Percentiles rank a stretch among this genome's conserved stretches.
Conservation (phyloP, 2,797 vertebrate genomes). For the Aphelocoma californica region DNA sequence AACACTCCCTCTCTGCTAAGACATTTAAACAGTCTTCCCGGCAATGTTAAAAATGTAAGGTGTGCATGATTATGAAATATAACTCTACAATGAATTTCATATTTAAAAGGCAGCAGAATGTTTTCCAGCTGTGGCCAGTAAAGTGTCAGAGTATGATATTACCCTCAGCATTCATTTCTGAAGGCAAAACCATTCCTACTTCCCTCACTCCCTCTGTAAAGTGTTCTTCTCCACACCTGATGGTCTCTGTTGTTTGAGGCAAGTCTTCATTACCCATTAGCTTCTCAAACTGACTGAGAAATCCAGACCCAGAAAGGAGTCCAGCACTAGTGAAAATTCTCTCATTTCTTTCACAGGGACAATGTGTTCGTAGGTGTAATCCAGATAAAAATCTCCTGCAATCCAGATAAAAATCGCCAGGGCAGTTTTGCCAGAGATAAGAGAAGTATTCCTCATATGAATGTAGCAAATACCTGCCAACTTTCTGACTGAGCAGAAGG, state of each 20-base stretch:
- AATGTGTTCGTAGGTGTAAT: neutral
- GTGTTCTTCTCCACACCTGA: neutral
- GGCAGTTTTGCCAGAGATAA: neutral
- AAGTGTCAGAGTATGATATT: neutral
- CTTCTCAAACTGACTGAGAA: neutral
- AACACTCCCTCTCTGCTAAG: neutral
- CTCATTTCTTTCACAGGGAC: neutral
- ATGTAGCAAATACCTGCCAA: neutral
- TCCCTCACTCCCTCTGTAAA: neutral
- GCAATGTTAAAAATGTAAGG: constrained; percentile 45
- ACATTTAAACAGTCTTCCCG: constrained; percentile 42
- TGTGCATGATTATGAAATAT: constrained; percentile 37
- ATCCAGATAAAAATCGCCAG: neutral
- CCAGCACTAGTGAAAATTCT: neutral
- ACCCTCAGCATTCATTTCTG: neutral
- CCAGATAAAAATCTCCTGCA: neutral
- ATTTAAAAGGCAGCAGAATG: neutral
- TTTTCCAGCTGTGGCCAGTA: neutral
- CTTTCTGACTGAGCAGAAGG: neutral
- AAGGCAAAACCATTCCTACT: neutral
- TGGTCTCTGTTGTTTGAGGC: neutral
- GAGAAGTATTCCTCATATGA: neutral
- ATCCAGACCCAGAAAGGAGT: neutral
- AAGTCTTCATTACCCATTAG: neutral
- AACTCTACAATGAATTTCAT: neutral